Conservation (phyloP, 2,797 vertebrate genomes). For the Rallus crepitans region DNA sequence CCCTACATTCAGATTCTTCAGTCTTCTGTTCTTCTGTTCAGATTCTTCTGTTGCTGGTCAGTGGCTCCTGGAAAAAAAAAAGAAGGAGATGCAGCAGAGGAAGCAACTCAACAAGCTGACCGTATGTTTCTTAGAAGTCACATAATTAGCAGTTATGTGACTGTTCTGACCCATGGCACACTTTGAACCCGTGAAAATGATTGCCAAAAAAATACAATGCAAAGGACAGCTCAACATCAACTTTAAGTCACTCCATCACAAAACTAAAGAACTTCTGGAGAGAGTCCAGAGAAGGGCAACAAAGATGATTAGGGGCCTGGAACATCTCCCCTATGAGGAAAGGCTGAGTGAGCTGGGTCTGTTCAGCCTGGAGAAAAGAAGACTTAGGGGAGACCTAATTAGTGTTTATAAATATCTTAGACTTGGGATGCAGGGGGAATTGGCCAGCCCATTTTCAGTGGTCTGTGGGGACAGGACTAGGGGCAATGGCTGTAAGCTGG, state of each 20-base stretch:
- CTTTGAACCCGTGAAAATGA: neutral
- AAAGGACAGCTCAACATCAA: neutral
- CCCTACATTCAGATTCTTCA: neutral
- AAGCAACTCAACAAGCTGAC: neutral
- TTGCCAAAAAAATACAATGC: neutral
- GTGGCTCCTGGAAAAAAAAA: neutral
- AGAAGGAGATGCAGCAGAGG: neutral
- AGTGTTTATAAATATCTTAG: too few species aligned
- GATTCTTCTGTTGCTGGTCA: conserved; percentile 32
- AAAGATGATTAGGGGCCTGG: too few species aligned
- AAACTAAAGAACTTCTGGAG: neutral
- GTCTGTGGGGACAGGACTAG: too few species aligned
- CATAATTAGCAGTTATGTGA: neutral
- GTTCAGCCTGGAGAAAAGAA: too few species aligned
- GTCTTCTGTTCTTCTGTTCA: too few species aligned
- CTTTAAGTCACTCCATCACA: neutral
- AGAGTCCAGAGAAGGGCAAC: too few species aligned
- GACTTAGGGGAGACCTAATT: too few species aligned
- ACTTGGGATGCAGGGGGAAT: too few species aligned
- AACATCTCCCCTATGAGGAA: too few species aligned
- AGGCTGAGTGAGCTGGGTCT: too few species aligned
- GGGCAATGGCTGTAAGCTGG: too few species aligned
- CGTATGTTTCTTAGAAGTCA: neutral
- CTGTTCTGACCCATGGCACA: neutral
- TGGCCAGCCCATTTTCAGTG: too few species aligned